Conservation (phyloP, 2,113 vertebrate genomes). For the Sorex araneus region DNA sequence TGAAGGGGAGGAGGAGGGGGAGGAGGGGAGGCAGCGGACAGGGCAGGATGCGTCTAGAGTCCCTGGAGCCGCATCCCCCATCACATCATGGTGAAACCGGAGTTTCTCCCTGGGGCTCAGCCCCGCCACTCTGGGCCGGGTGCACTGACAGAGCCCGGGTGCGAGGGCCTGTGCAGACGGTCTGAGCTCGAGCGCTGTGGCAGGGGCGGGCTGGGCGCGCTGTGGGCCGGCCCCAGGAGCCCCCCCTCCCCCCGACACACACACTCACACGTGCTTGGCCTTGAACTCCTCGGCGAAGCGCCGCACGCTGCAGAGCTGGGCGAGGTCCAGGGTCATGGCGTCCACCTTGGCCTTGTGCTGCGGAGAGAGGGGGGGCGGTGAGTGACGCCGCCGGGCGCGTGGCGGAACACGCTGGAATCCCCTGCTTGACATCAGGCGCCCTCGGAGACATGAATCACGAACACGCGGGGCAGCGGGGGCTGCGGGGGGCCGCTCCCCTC, state of each 20-base stretch:
- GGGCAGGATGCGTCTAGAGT: background rate
- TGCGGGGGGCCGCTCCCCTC: constrained; percentile 53
- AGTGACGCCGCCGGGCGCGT: constrained; percentile 87
- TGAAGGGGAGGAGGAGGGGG: too few species aligned
- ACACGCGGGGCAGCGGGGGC: constrained; percentile 73
- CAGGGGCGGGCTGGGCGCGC: too few species aligned
- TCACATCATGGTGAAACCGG: fast-evolving
- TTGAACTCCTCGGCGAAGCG: constrained; percentile 96
- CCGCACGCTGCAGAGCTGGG: constrained; percentile 94
- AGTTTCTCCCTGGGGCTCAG: background rate
- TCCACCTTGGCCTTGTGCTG: constrained; percentile 98
- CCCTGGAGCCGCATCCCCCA: fast-evolving
- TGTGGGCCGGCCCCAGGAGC: too few species aligned
- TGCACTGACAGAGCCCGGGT: fast-evolving
- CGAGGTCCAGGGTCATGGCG: constrained; percentile 96
- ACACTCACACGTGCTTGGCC: constrained; percentile 97
- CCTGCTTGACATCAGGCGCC: constrained; percentile 88
- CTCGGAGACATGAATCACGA: constrained; percentile 87
- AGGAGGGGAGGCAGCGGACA: too few species aligned
- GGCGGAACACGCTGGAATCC: constrained; percentile 87
- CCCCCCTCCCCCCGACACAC: constrained; percentile 59
- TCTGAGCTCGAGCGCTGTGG: too few species aligned
- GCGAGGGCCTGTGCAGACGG: background rate
- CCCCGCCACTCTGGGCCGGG: too few species aligned
- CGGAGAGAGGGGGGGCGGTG: constrained; percentile 87